Base-by-base conservation (phyloP, 2,797 vertebrate genomes). In the Pelodytes ibericus region DNA sequence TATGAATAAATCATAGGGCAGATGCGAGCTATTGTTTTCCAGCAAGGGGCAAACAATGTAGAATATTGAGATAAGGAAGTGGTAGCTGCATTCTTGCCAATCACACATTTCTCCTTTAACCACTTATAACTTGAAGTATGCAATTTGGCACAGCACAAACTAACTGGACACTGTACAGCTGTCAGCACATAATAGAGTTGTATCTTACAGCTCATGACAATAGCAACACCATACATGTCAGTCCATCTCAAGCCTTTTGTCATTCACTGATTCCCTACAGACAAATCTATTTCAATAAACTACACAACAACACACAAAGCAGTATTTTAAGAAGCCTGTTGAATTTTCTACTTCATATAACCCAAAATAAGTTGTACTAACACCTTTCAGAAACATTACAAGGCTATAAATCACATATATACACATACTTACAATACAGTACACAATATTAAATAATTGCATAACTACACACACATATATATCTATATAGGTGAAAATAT, bases 161-260 rank as follows among this genome's bases (percentile, higher is more conserved):
- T 24, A 31, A 26, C 59, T 26, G 74, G 61, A 16, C 68, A 57
- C 49, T 57, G 59, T 30, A 22, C 31, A 56, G 25, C 62, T 72
- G 75, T 61, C 70, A 79, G 1, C 70, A 31, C 63, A 53, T 33
- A 67, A 67, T 61, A 62, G 76, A 73, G 71, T 31, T 26, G 63
- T 31, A 62, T 53, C 15, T 31, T 9, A 39, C 8, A 15, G 33
- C 59, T n/a, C 25, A 39, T 26, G 47, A 64, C 49, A 64, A 29
- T 47, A 41, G 20, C 26, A 24, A n/a, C 22, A 24, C 25, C 15
- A 36, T 60, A 29, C 58, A 13, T 36, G 41, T 30, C 47, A 24
- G 39, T 2, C 16, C 58, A 69, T 20, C 39, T 25, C 15, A n/a
- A 4, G 10, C 25, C 74, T 36, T 1, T 25, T 33, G 18, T 65